phyloP scores from a whole-genome alignment of 2,888 invertebrate genomes.

The Drosophila tripunctata region DNA sequence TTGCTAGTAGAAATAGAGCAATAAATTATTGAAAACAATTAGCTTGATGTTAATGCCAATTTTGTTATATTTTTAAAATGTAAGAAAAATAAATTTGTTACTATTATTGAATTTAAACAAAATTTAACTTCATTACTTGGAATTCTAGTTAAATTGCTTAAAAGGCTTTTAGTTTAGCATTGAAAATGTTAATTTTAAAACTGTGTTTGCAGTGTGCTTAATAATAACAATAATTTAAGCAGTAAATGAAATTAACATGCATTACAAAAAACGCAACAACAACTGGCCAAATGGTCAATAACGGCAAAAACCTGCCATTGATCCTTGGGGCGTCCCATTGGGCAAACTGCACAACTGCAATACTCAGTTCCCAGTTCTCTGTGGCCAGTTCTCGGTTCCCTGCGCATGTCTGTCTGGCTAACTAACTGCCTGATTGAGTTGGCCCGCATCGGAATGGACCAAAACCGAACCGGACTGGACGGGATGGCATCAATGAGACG shows the following conservation, averaged over 20 bases:
- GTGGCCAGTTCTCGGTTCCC: constrained; percentile 22
- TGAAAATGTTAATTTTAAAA: no score
- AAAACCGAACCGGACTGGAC: constrained; percentile 14
- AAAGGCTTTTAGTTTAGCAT: no score
- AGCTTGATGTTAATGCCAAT: no score
- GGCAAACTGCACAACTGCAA: constrained; percentile 56
- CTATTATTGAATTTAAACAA: no score
- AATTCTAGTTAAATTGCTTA: no score
- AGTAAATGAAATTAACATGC: constrained; percentile 78
- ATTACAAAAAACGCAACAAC: constrained; percentile 69
- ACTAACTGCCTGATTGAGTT: constrained; percentile 71
- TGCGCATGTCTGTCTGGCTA: constrained; percentile 53
- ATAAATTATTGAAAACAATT: no score
- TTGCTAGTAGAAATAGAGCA: no score
- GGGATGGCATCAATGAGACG: constrained; percentile 68
- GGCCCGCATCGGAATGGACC: constrained; percentile 48
- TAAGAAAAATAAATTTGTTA: no score
- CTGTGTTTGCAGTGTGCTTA: constrained; percentile 34
- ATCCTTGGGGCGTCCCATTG: constrained; percentile 78
- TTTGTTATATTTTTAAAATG: no score
- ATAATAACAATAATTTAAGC: constrained; percentile 76
- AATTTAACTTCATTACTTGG: no score
- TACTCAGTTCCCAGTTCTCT: constrained; percentile 16
- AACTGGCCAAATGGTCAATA: constrained; percentile 59
- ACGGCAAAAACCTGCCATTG: constrained; percentile 74